These are phyloP conservation scores for Actinia equina DNA, from an alignment of 64 coral and sea anemone genomes.

Conservation along the genomic window DNA sequence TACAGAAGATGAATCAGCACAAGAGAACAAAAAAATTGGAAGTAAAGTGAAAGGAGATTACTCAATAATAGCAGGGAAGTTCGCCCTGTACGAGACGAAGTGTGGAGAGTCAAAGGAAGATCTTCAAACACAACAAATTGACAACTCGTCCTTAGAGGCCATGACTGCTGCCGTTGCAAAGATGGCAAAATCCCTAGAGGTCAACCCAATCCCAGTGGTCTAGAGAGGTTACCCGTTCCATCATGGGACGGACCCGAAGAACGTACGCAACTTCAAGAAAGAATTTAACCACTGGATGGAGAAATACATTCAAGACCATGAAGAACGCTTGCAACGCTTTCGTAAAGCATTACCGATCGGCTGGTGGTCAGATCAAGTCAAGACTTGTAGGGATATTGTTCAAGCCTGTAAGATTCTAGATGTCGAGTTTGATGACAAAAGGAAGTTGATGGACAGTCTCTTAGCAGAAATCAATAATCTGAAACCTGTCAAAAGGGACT, in stretches of 20 bases:
- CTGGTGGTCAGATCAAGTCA: slow-evolving; percentile 67
- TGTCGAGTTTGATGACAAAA: slow-evolving; percentile 35
- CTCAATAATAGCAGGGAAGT: slow-evolving; percentile 7
- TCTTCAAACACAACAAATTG: background rate
- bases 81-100: slow-evolving; percentile 5
- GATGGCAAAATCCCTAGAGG: background rate
- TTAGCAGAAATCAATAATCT: background rate
- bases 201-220: background rate
- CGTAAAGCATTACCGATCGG: slow-evolving; percentile 43
- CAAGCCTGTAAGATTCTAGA: slow-evolving; percentile 48
- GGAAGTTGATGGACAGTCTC: slow-evolving; percentile 55
- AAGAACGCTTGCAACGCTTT: slow-evolving; percentile 61
- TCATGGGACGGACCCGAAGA: slow-evolving; percentile 48
- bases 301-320: slow-evolving; percentile 58
- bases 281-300: slow-evolving; percentile 54
- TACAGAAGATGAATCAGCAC: background rate
- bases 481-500: slow-evolving; percentile 16
- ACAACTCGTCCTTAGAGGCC: background rate
- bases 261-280: slow-evolving; percentile 59
- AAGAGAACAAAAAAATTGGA: slow-evolving; percentile 13
- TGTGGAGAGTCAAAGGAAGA: no score
- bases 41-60: slow-evolving; percentile 11
- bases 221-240: slow-evolving; percentile 42
- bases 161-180: background rate
- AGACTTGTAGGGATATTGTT: slow-evolving; percentile 37